These are phyloP conservation scores for Helicoverpa armigera DNA, from an alignment of 1,140 invertebrate genomes.

Conservation along the genomic window DNA sequence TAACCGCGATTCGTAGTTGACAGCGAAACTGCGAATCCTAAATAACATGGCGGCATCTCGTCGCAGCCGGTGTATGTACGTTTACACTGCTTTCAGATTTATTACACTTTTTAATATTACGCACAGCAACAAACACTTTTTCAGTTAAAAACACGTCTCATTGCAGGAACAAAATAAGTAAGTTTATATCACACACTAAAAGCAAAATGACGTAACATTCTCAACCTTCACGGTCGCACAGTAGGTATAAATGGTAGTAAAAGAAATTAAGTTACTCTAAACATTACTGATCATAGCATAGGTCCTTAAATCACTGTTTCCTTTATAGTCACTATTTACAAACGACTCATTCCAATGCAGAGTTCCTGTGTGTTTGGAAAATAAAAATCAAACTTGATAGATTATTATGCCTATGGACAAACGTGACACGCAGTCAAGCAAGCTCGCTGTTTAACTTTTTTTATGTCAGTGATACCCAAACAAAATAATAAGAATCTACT, in stretches of 20 bases:
- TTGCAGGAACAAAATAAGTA: conserved; percentile 72
- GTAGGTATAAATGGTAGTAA: conserved; percentile 75
- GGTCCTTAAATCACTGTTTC: conserved; percentile 59
- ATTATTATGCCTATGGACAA: conserved; percentile 80
- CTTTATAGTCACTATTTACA: conserved; percentile 64
- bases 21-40: conserved; percentile 77
- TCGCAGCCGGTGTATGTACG: conserved; percentile 81
- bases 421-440: conserved; percentile 86
- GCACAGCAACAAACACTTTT: conserved; percentile 68
- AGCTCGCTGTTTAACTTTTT: conserved; percentile 72
- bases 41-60: conserved; percentile 85
- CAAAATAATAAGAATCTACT: conserved; percentile 16
- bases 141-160: conserved; percentile 67
- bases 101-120: conserved; percentile 55
- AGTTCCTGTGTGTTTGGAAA: conserved; percentile 69
- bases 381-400: conserved; percentile 77
- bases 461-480: conserved; percentile 50
- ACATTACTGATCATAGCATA: conserved; percentile 55
- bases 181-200: conserved; percentile 81
- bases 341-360: conserved; percentile 65
- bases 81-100: conserved; percentile 59
- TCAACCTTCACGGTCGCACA: conserved; percentile 86
- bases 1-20: conserved; percentile 79
- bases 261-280: conserved; percentile 71
- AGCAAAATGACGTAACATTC: conserved; percentile 86